Percentiles rank a stretch among this genome's conserved stretches.
Conservation (phyloP, 2,113 vertebrate species). For the Laticauda colubrina region DNA sequence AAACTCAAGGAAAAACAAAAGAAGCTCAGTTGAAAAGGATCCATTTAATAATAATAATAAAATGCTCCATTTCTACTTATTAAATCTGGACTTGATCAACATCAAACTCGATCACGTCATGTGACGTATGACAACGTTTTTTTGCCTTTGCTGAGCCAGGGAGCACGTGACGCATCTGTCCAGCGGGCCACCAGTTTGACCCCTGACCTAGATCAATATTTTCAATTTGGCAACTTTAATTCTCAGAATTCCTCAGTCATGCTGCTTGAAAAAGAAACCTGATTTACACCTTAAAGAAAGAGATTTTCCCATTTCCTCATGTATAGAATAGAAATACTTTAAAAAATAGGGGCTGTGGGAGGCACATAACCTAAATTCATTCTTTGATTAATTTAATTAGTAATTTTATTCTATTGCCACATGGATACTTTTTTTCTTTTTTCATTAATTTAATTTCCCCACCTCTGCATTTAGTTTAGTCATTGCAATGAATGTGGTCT, state of each 20-base stretch:
- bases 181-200: too few relatives aligned
- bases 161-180: rapidly evolving
- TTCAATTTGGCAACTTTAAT: not conserved
- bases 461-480: not conserved
- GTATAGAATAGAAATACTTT: not conserved
- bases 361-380: not conserved
- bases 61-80: not conserved
- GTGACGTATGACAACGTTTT: too few relatives aligned
- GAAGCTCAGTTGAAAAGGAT: not conserved
- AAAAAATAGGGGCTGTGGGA: not conserved
- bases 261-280: not conserved
- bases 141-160: too few relatives aligned
- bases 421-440: not conserved
- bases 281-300: not conserved
- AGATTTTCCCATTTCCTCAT: not conserved
- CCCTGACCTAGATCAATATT: not conserved
- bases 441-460: not conserved
- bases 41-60: not conserved
- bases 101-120: too few relatives aligned
- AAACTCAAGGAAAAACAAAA: not conserved
- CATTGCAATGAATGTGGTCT: not conserved
- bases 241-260: not conserved
- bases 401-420: not conserved
- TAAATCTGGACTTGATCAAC: not conserved
- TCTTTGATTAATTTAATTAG: not conserved